Base-by-base conservation (phyloP, 2,888 invertebrate genomes). In the Frankliniella intonsa region DNA sequence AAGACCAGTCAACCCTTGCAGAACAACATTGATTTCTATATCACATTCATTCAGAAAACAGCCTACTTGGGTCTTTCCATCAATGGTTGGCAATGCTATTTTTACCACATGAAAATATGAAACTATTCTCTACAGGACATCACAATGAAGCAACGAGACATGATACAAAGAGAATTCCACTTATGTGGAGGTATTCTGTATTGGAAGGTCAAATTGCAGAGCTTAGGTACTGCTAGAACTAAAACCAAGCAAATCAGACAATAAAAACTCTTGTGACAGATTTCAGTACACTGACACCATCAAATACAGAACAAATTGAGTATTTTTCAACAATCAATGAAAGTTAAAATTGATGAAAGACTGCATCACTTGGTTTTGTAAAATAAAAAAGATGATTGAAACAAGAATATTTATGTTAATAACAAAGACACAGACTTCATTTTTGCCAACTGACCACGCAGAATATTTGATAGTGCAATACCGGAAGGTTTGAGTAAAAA, bases 91-190 rank as follows among this genome's bases (percentile, higher is more conserved):
- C 22, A 76, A 17, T n/a, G 69, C 12, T 9, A 22, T 76, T 76
- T 76, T 38, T 76, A 22, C 69, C 69, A 76, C 69, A 76, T 76
- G 69, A 76, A 22, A 76, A 25, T 76, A 76, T 76, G 69, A 25
- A 76, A 76, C 69, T 76, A 76, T 76, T 76, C 69, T 76, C 69
- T 76, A 76, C 69, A 10, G 69, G 69, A 76, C 69, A 76, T 76
- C 69, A 76, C 69, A 76, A 76, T 76, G 69, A 76, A 76, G 69
- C 69, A 76, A 76, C 9, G 69, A 76, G 69, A 76, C 69, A 69
- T 25, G 25, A 76, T 8, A 62, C 62, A 62, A 5, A 5, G 38
- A 5, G 38, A 2, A 38, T 38, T 38, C 38, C 38, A 38, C 69
- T 25, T 76, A 25, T 25, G n/a, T 11, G 69, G 22, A 76, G 22